phyloP scores from a whole-genome alignment of 2,797 vertebrate species.

The Sardinella longiceps region DNA sequence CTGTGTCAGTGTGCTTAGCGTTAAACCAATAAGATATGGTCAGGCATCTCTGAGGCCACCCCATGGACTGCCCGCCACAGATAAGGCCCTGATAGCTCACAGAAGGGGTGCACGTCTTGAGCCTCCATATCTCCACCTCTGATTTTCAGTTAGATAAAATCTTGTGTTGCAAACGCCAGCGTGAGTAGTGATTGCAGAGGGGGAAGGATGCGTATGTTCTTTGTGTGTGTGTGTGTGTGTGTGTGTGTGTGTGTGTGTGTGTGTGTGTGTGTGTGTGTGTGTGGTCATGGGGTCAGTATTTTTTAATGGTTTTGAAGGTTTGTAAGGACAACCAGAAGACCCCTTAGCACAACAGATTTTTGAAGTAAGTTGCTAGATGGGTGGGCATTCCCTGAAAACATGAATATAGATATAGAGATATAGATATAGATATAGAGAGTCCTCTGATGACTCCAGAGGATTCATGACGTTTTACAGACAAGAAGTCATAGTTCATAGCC shows the following conservation, averaged over 20 bases:
- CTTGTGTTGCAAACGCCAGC: constrained; percentile 39
- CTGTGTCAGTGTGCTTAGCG: constrained; percentile 70
- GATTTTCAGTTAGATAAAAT: constrained; percentile 81
- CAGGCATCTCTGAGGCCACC: constrained; percentile 41
- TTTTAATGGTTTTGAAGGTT: background rate
- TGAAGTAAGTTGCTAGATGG: background rate
- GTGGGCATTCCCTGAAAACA: background rate
- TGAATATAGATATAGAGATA: too few relatives aligned
- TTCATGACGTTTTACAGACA: background rate
- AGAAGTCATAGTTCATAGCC: background rate
- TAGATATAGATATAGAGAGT: too few relatives aligned
- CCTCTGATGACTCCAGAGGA: background rate
- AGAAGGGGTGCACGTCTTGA: constrained; percentile 54
- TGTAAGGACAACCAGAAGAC: background rate
- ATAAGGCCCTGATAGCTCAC: constrained; percentile 53
- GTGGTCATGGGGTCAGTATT: background rate
- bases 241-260: background rate
- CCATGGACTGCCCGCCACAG: constrained; percentile 45
- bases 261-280: background rate
- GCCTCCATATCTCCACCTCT: constrained; percentile 64
- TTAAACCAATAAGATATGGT: constrained; percentile 72
- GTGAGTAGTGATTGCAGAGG: constrained; percentile 31
- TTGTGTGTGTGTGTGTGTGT: background rate
- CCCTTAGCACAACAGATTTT: background rate
- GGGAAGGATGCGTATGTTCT: background rate